Conservation (phyloP, 30 jellyfish, hydroid and myxozoan genomes). For the Aurelia sp. region DNA sequence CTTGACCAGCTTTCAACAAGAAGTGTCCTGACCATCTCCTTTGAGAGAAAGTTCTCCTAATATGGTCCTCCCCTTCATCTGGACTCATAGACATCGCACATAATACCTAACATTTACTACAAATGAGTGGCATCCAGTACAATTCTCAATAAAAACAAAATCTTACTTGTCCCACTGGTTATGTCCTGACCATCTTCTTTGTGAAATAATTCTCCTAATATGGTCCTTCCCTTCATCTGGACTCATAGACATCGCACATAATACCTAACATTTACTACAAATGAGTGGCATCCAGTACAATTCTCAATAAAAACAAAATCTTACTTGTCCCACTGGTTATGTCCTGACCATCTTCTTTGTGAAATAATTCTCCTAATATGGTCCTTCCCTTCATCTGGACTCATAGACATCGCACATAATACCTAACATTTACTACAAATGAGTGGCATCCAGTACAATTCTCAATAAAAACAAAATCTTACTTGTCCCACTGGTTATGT, state of each 20-base stretch:
- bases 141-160: too few species aligned
- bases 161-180: slow-evolving; percentile 92
- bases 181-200: slow-evolving; percentile 90
- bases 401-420: slow-evolving; percentile 99
- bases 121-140: neutral
- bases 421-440: too few species aligned
- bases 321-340: slow-evolving; percentile 88
- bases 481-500: slow-evolving; percentile 98
- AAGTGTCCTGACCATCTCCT: slow-evolving; percentile 90
- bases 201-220: slow-evolving; percentile 83
- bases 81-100: slow-evolving; percentile 99
- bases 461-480: slow-evolving; percentile 9
- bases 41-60: slow-evolving; percentile 85
- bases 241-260: slow-evolving; percentile 97
- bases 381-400: slow-evolving; percentile 98
- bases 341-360: slow-evolving; percentile 95
- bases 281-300: neutral
- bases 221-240: slow-evolving; percentile 98
- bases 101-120: slow-evolving; percentile 3
- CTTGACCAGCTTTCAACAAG: slow-evolving; percentile 90
- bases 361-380: slow-evolving; percentile 90
- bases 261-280: neutral
- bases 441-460: too few species aligned
- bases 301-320: slow-evolving; percentile 5
- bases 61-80: slow-evolving; percentile 94